Conservation (phyloP, 2,888 invertebrate genomes). For the Gibbula magus region DNA sequence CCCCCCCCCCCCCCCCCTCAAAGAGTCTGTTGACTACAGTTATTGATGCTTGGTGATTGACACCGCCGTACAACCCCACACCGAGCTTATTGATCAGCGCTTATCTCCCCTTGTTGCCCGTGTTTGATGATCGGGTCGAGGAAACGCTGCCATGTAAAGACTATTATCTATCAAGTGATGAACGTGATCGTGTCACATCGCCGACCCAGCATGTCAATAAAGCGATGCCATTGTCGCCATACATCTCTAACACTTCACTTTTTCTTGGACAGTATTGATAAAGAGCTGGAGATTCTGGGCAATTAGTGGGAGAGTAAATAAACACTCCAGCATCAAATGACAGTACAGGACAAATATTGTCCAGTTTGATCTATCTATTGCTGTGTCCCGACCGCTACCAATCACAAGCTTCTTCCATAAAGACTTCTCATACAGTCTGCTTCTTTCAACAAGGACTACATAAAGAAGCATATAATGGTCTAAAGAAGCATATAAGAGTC, state of each 20-base stretch:
- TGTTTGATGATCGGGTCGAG: not conserved
- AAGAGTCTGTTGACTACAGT: not conserved
- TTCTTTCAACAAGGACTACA: too few relatives aligned
- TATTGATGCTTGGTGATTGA: not conserved
- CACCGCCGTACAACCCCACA: not conserved
- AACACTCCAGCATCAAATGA: conserved; percentile 1
- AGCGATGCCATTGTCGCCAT: too few relatives aligned
- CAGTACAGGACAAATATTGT: not conserved
- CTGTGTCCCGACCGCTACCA: too few relatives aligned
- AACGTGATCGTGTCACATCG: too few relatives aligned
- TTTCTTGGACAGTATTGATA: not conserved
- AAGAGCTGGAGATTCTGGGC: not conserved
- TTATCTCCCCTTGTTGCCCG: not conserved
- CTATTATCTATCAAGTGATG: not conserved
- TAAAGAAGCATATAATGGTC: too few relatives aligned
- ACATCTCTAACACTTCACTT: too few relatives aligned
- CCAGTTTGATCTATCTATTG: not conserved
- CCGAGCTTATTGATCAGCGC: not conserved
- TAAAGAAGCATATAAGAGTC: too few relatives aligned
- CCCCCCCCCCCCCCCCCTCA: too few relatives aligned
- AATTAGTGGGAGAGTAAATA: not conserved
- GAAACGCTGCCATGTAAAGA: not conserved
- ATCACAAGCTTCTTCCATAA: too few relatives aligned
- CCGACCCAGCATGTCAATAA: too few relatives aligned
- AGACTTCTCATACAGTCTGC: too few relatives aligned